Base-by-base conservation (phyloP, 2,888 invertebrate genomes). In the Phanerotoma sp. region DNA sequence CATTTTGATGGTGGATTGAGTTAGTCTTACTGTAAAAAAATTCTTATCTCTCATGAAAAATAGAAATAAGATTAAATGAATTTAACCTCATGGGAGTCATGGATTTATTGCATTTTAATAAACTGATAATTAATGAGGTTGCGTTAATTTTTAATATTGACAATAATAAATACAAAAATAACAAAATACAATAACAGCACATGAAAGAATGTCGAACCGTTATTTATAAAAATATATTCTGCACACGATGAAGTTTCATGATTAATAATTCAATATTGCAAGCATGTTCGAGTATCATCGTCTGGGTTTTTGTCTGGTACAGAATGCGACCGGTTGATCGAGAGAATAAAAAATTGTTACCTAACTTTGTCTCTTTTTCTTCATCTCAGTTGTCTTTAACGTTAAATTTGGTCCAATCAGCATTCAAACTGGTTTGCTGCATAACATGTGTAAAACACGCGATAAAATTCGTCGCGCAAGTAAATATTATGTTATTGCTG, bases 121-220 rank as follows among this genome's bases (percentile, higher is more conserved):
- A 30, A 30, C n/a, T 30, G 32, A 3, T 4, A 30, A 4, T 30
- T 30, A 11, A n/a, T 30, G 10, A 30, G 6, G 3, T 11, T 30
- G 11, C 10, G n/a, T 30, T 30, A 30, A 30, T n/a, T n/a, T n/a
- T 11, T 11, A 5, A 30, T 3, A 30, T 30, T 40, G 10, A 18
- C 13, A 5, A 4, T 5, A 15, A n/a, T 15, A 15, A 40, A 40
- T n/a, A 22, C 11, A 9, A 25, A 21, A 4, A n/a, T 16, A 41
- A 22, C n/a, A 25, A 41, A 11, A 25, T 4, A 41, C 13, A 28
- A 38, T 38, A 9, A 11, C 18, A 38, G 11, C 16, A 22, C 25
- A 46, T 15, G 38, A 25, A 58, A 46, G 52, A 58, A 58, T 58
- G 48, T 50, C 40, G 22, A 52, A 52, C 58, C 48, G 58, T 58